Percentiles rank a stretch among this genome's conserved stretches.
phyloP scores from a whole-genome alignment of 1,140 invertebrate species.

The Chironomus striatipennis region DNA sequence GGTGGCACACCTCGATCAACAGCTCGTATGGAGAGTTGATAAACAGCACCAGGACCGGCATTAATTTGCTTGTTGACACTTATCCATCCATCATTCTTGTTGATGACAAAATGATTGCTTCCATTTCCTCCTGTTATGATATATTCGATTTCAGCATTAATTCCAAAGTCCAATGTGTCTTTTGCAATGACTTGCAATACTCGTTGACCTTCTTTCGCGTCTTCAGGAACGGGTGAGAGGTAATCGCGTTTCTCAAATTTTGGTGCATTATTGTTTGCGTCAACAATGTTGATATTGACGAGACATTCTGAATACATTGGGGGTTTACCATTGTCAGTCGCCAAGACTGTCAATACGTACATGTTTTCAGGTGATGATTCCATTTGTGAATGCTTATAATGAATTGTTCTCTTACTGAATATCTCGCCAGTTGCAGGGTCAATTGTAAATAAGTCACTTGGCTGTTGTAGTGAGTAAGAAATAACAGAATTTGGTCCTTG shows the following conservation, averaged over 20 bases:
- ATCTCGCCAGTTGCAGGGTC: conserved; percentile 86
- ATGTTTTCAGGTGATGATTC: conserved; percentile 78
- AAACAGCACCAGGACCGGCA: conserved; percentile 49
- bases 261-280: conserved; percentile 83
- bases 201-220: conserved; percentile 56
- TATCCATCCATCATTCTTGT: conserved; percentile 68
- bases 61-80: conserved; percentile 54
- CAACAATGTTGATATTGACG: conserved; percentile 79
- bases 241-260: conserved; percentile 65
- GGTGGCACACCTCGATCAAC: conserved; percentile 80
- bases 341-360: conserved; percentile 74
- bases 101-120: conserved; percentile 66
- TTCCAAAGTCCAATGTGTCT: conserved; percentile 70
- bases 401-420: conserved; percentile 70
- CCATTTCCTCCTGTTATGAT: conserved; percentile 67
- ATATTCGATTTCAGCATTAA: conserved; percentile 84
- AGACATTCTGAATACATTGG: conserved; percentile 76
- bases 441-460: conserved; percentile 82
- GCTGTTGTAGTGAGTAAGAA: conserved; percentile 81
- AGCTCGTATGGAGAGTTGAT: conserved; percentile 60
- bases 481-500: conserved; percentile 90
- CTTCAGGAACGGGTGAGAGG: conserved; percentile 74
- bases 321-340: conserved; percentile 88
- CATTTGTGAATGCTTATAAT: conserved; percentile 69
- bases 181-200: conserved; percentile 63